phyloP scores from a whole-genome alignment of 2,113 vertebrate species.

The Chaenocephalus aceratus region DNA sequence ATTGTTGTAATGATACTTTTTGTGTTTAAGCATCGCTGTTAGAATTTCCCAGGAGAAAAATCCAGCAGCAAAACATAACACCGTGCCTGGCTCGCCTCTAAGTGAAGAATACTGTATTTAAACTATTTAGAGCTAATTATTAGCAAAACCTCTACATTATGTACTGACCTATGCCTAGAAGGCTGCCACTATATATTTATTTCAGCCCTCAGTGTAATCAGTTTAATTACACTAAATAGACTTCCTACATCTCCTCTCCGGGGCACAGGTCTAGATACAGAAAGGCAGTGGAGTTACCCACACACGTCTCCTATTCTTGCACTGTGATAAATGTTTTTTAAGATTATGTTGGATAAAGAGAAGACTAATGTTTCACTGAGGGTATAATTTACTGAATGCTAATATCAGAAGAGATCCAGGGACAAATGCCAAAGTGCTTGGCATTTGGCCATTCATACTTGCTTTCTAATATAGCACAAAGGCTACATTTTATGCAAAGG shows the following conservation, averaged over 20 bases:
- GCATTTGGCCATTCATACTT: conserved; percentile 83
- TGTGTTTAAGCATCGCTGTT: not conserved
- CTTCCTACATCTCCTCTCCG: conserved; percentile 43
- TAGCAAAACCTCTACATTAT: conserved; percentile 69
- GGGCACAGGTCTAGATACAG: conserved; percentile 35
- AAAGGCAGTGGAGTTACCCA: conserved; percentile 19
- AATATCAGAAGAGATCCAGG: conserved; percentile 69
- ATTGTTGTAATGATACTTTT: not conserved
- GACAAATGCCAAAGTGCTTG: conserved; percentile 73
- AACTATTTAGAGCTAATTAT: conserved; percentile 72
- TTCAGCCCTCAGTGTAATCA: conserved; percentile 56
- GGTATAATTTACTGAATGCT: conserved; percentile 83
- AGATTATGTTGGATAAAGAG: conserved; percentile 87
- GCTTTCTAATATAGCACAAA: conserved; percentile 66
- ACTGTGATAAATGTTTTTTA: conserved; percentile 86
- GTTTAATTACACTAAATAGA: conserved; percentile 73
- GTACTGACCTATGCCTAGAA: conserved; percentile 66
- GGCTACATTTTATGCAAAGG: conserved; percentile 66
- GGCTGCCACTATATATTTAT: conserved; percentile 63
- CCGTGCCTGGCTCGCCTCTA: conserved; percentile 24
- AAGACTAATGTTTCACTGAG: conserved; percentile 84
- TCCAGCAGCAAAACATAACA: conserved; percentile 13
- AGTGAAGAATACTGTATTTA: conserved; percentile 44
- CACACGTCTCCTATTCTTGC: conserved; percentile 86
- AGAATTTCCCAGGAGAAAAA: conserved; percentile 3